Percentiles rank a stretch among this genome's conserved stretches.
phyloP scores from a whole-genome alignment of 2,797 vertebrate genomes.

The Gambelia wislizenii region DNA sequence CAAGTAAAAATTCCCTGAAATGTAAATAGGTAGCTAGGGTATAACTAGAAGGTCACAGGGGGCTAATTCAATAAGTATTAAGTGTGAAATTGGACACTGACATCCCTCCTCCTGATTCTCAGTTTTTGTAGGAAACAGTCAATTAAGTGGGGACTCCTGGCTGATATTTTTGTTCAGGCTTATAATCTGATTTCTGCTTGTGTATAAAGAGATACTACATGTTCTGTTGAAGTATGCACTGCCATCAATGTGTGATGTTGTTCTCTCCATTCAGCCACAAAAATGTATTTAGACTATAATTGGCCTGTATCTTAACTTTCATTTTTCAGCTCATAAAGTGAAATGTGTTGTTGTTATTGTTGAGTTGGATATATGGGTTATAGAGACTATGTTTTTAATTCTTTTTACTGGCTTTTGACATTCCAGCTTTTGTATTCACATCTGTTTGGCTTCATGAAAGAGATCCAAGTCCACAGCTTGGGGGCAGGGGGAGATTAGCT shows the following conservation, averaged over 20 bases:
- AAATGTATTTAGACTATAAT: not conserved
- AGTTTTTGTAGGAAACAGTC: constrained; percentile 51
- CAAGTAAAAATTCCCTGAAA: constrained; percentile 41
- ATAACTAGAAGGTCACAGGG: constrained; percentile 26
- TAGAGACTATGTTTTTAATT: not conserved
- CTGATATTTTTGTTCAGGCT: constrained; percentile 14
- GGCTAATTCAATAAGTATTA: constrained; percentile 49
- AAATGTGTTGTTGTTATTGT: not conserved
- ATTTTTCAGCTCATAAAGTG: not conserved
- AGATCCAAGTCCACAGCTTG: not conserved
- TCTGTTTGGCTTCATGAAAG: not conserved
- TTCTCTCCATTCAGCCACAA: not conserved
- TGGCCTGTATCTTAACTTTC: not conserved
- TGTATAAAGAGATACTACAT: not conserved
- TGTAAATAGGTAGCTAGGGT: constrained; percentile 38
- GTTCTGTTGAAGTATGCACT: not conserved
- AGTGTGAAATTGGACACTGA: constrained; percentile 48
- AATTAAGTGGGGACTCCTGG: constrained; percentile 40
- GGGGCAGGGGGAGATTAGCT: not conserved
- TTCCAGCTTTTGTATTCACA: not conserved
- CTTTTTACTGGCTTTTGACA: not conserved
- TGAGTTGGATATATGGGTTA: not conserved
- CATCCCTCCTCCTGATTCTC: constrained; percentile 50
- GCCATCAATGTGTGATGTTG: not conserved
- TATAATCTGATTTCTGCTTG: not conserved